Evolutionary conservation across 2,888 invertebrate genomes (phyloP), one percentile per base, ranked within the genome.

Genomic region (Nymphalis urticae): DNA sequence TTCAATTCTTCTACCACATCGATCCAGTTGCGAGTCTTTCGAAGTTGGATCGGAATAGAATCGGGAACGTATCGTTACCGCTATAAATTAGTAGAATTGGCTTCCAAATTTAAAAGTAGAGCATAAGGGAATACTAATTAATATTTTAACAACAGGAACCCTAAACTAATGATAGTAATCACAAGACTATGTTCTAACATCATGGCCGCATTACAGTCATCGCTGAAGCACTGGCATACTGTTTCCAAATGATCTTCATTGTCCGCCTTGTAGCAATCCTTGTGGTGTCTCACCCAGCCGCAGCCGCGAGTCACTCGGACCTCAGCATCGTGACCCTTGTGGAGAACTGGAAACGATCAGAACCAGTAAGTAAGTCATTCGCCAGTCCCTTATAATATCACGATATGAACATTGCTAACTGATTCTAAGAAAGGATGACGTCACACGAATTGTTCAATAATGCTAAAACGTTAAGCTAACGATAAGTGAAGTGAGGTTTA

Each of bases 211-310:
- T 95, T 95, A 77, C 95, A 95, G 59, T 92, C 94, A 74, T 95
- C 94, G 0, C 81, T 75, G 83, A 93, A 94, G 82, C 95, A 95
- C 75, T 94, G 93, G 80, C 95, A 95, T 70, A 94, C 94, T 0
- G 87, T 93, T 80, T 95, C 95, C 19, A 92, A 84, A 77, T 95
- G 95, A 79, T 94, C 95, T 70, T 95, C 95, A 62, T 94, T 94
- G 82, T 95, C 94, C 0, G 93, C 93, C 69, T 89, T 93, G 80
- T 94, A 94, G 80, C 95, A 95, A 21, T 87, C 87, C 47, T 84
- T 79, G 70, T 82, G 83, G 74, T 89, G 85, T 8, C 80, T 84
- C 66, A 92, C 82, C 94, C 94, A 95, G 62, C 95, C 95, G 75
- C 96, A 96, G 72, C 93, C 91, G 42, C 96, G 93, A 5, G 93